These are phyloP conservation scores for Morone saxatilis DNA, from an alignment of 2,113 vertebrate species.

Conservation along the genomic window DNA sequence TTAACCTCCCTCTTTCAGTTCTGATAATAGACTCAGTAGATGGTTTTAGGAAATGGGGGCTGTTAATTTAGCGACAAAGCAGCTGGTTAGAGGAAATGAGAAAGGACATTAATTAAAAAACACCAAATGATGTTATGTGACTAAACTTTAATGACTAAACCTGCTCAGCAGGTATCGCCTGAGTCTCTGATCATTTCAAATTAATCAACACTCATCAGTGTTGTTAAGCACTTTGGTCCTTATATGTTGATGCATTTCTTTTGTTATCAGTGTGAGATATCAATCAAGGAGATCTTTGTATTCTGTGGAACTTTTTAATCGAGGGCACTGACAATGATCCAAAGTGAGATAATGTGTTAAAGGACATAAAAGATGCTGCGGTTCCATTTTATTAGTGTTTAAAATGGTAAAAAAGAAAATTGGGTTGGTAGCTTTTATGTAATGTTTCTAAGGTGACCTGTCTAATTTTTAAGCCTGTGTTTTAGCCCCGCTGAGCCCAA, in stretches of 20 bases:
- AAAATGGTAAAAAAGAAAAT: neutral
- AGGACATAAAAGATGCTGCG: slow-evolving; percentile 8
- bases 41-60: slow-evolving; percentile 14
- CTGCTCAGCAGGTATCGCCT: neutral
- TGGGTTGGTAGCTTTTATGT: slow-evolving; percentile 21
- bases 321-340: slow-evolving; percentile 41
- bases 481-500: slow-evolving; percentile 7
- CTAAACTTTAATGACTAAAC: slow-evolving; percentile 5
- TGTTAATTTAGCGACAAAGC: slow-evolving; percentile 42
- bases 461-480: slow-evolving; percentile 27
- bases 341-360: slow-evolving; percentile 38
- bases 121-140: slow-evolving; percentile 16
- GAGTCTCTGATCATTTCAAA: slow-evolving; percentile 53
- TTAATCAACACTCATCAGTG: slow-evolving; percentile 37
- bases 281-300: slow-evolving; percentile 16
- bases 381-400: neutral
- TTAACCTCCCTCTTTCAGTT: slow-evolving; percentile 14
- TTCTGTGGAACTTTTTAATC: slow-evolving; percentile 23
- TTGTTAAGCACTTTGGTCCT: slow-evolving; percentile 69
- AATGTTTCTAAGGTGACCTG: slow-evolving; percentile 7
- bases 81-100: slow-evolving; percentile 20
- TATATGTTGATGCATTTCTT: slow-evolving; percentile 11
- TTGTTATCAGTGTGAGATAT: slow-evolving; percentile 21
- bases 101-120: slow-evolving; percentile 29
- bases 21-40: slow-evolving; percentile 25